Base-by-base conservation (phyloP, 2,113 vertebrate genomes). In the Passerina amoena region DNA sequence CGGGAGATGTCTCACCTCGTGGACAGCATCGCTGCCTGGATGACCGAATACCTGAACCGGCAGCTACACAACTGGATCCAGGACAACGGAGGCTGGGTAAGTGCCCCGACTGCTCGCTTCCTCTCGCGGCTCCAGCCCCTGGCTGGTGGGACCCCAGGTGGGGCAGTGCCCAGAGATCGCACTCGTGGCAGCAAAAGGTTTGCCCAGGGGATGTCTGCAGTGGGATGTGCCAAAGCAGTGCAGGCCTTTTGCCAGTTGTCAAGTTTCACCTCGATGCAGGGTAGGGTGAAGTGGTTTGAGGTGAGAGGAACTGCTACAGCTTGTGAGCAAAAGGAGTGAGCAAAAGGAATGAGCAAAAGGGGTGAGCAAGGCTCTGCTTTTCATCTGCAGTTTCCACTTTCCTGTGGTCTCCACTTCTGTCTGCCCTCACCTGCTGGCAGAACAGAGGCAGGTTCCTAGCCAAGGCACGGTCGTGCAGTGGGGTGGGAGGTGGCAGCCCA, bases 11-110 rank as follows among this genome's bases (percentile, higher is more conserved):
- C 97, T 13, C 91, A 98, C 45, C 99, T 99, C 35, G 99, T 99
- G 96, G 99, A 99, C 97, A 98, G 79, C 98, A 99, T 99, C 53
- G 99, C 98, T 12, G 88, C 98, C 94, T 99, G 99, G 99, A 99
- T 99, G 99, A 99, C 99, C 2, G 99, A 99, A 94, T 99, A 99
- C 98, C 99, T 99, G 97, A 99, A 99, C 95, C 98, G 98, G 89
- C 98, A 99, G 87, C 98, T 99, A 86, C 98, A 98, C 98, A 98
- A 97, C 98, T 99, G 99, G 99, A 99, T 99, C 98, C 98, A 99
- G 96, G 99, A 99, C 96, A 99, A 99, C 92, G 99, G 99, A 98
- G 99, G 99, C 98, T 99, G 99, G 99, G 99, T 99, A 98, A 56
- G 98, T 98, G 50, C 68, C 56, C 18, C 0, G 0, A 35, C n/a